These are phyloP conservation scores for Corvus hawaiiensis DNA, from an alignment of 2,113 vertebrate genomes.

Conservation along the genomic window DNA sequence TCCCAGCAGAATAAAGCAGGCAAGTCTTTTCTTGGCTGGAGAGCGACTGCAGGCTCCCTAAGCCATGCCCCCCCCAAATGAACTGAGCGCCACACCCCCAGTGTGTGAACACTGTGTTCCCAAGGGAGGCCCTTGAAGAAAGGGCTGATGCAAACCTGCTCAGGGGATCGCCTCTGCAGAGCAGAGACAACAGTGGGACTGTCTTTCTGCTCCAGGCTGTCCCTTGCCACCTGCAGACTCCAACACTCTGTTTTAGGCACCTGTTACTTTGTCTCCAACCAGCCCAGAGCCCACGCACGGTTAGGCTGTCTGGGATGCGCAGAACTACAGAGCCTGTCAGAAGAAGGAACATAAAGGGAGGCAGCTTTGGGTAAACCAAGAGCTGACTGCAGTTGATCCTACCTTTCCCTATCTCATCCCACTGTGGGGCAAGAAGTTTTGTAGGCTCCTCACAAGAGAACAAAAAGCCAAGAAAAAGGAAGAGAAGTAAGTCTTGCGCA, in stretches of 20 bases:
- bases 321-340: not conserved
- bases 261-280: rapidly evolving
- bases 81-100: not conserved
- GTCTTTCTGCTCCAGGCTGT: not conserved
- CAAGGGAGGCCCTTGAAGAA: not conserved
- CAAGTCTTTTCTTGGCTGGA: not conserved
- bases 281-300: rapidly evolving
- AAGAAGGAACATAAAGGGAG: not conserved
- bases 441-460: not conserved
- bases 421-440: not conserved
- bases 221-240: not conserved
- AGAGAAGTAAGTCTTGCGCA: not conserved
- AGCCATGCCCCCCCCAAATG: too few relatives aligned
- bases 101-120: not conserved
- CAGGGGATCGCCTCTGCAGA: not conserved
- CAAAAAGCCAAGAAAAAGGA: not conserved
- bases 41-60: not conserved
- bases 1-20: not conserved
- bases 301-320: not conserved
- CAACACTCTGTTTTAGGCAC: not conserved
- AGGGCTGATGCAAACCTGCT: not conserved
- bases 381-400: not conserved
- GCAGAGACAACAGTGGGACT: not conserved
- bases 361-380: not conserved
- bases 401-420: not conserved